phyloP scores from a whole-genome alignment of 2,888 invertebrate species.

The Chrysolina haemoptera region DNA sequence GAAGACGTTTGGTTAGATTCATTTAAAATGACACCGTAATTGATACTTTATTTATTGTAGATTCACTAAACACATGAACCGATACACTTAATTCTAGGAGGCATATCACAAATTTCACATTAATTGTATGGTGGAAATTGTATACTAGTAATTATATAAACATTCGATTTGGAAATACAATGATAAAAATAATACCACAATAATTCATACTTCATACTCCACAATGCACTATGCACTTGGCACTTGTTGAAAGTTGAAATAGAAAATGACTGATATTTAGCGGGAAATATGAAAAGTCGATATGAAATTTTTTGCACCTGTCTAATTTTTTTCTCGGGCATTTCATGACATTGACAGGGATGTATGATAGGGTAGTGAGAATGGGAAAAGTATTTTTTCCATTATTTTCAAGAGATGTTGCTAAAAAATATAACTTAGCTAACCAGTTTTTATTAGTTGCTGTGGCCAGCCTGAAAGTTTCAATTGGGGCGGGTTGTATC shows the following conservation, averaged over 20 bases:
- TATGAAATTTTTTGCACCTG: neutral
- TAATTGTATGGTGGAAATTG: slow-evolving; percentile 57
- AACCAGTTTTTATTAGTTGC: too few relatives aligned
- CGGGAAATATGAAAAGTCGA: slow-evolving; percentile 57
- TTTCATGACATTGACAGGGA: neutral
- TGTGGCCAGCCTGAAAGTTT: too few relatives aligned
- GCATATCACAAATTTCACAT: slow-evolving; percentile 66
- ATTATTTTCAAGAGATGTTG: too few relatives aligned
- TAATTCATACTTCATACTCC: slow-evolving; percentile 64
- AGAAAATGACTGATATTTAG: slow-evolving; percentile 52
- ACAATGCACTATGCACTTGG: slow-evolving; percentile 66
- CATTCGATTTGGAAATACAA: slow-evolving; percentile 55
- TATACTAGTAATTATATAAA: slow-evolving; percentile 55
- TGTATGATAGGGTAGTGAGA: neutral
- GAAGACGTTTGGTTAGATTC: slow-evolving; percentile 68
- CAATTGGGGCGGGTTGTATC: too few relatives aligned
- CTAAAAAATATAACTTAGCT: too few relatives aligned
- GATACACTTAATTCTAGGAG: slow-evolving; percentile 59
- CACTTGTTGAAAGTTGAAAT: slow-evolving; percentile 68
- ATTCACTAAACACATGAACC: slow-evolving; percentile 58
- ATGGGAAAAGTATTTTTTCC: too few relatives aligned
- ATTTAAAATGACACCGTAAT: slow-evolving; percentile 66
- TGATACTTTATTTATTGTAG: slow-evolving; percentile 61
- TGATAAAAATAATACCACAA: slow-evolving; percentile 59
- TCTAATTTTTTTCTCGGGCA: neutral